Evolutionary conservation across 2,797 vertebrate genomes (phyloP), one percentile per base, ranked within the genome.

Genomic region (Sorex maritimensis): DNA sequence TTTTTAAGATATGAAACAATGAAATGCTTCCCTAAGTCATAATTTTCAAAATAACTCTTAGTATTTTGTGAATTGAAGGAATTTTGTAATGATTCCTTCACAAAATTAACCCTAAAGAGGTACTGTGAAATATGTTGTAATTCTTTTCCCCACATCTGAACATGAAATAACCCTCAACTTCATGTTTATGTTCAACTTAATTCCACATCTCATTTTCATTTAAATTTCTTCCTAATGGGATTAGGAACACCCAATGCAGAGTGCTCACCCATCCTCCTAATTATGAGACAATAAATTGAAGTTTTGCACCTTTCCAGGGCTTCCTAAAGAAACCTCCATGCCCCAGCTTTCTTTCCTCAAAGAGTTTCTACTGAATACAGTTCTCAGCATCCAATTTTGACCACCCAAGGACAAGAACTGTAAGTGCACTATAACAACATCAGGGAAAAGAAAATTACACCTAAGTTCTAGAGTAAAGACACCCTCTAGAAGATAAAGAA

Each of bases 101-200:
- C 82, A 52, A 65, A 88, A 92, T 38, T 71, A 11, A 8, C 71
- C 6, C 24, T 61, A 38, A 4, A 80, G 15, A 88, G 80, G 75
- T 21, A 85, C 30, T 2, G 12, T 17, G 55, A 63, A 93, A 86
- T 15, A 68, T 55, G 49, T 81, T 11, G 23, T 46, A 38, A 86
- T 3, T 44, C 17, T 28, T 93, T 55, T 91, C 55, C 90, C n/a
- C 58, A 63, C 10, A 92, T 46, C 2, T 71, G 19, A 92, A 46
- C 84, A 84, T 81, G n/a, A 87, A 86, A 84, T 23, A n/a, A 83
- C 77, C 26, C 46, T 91, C 41, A 77, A 77, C 30, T 90, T 88
- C 30, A 80, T 65, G 58, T 77, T 82, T 89, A 87, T 15, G 9
- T 10, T 95, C 82, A 92, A 26, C 23, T 94, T 90, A 90, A 88